Percentiles rank a stretch among this genome's conserved stretches.
Conservation (phyloP, 2,888 invertebrate species). For the Drosophila stalkeri region DNA sequence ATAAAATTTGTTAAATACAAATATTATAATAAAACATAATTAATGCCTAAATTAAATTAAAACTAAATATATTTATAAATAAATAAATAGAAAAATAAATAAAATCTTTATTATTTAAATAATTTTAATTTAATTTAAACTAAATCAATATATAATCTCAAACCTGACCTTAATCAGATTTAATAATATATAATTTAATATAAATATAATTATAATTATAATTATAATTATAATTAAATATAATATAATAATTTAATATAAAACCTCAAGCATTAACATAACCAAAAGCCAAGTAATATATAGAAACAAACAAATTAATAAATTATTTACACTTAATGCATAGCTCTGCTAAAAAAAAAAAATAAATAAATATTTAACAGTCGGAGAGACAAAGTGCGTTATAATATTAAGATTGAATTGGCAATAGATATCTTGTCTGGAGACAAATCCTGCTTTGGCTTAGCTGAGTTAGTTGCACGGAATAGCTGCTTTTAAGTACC, state of each 20-base stretch:
- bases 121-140: neutral
- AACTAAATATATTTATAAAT: neutral
- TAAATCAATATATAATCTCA: neutral
- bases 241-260: no score
- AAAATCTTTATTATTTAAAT: neutral
- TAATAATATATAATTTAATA: no score
- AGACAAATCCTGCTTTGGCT: constrained; percentile 29
- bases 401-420: constrained; percentile 23
- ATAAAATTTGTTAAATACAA: neutral
- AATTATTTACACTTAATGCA: neutral
- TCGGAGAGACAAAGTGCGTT: neutral
- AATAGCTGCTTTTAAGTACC: constrained; percentile 23
- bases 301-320: neutral
- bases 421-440: constrained; percentile 31
- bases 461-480: constrained; percentile 20
- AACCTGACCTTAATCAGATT: neutral
- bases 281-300: neutral
- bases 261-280: neutral
- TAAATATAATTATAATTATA: no score
- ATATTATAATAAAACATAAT: no score
- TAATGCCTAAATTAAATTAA: neutral
- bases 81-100: neutral
- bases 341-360: neutral
- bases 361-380: neutral
- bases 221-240: no score